Evolutionary conservation across 2,888 invertebrate species (phyloP).

Genomic region (Lepidonotus clava): DNA sequence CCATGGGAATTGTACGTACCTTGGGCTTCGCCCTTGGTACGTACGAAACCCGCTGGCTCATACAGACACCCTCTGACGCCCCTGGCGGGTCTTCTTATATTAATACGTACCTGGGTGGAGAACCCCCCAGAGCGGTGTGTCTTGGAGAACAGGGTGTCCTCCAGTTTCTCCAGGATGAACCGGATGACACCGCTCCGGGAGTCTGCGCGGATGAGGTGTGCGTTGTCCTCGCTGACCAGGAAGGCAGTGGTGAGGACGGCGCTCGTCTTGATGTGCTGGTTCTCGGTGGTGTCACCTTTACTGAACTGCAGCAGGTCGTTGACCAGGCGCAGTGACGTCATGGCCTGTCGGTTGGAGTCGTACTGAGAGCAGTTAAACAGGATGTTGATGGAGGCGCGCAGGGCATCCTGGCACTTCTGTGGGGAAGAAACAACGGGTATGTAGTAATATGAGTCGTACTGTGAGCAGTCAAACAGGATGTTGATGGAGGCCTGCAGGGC

Average conservation of each 20-base stretch:
- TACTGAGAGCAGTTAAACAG: slow-evolving; percentile 56
- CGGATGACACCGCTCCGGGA: slow-evolving; percentile 43
- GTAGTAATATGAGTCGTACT: slow-evolving; percentile 48
- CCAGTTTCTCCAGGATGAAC: slow-evolving; percentile 51
- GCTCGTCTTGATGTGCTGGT: slow-evolving; percentile 55
- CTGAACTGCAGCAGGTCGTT: slow-evolving; percentile 55
- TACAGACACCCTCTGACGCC: too few species aligned
- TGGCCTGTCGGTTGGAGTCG: slow-evolving; percentile 30
- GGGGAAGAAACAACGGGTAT: not conserved
- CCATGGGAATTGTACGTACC: too few species aligned
- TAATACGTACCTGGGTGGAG: too few species aligned
- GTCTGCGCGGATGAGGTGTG: slow-evolving; percentile 46
- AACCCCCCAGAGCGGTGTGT: slow-evolving; percentile 44
- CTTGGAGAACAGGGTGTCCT: slow-evolving; percentile 44
- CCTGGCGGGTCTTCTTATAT: too few species aligned
- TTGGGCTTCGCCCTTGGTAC: too few species aligned
- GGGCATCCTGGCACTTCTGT: slow-evolving; percentile 52
- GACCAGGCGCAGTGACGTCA: slow-evolving; percentile 46
- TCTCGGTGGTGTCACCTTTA: slow-evolving; percentile 49
- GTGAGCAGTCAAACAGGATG: slow-evolving; percentile 55
- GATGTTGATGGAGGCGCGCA: slow-evolving; percentile 52
- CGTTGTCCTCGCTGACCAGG: slow-evolving; percentile 54
- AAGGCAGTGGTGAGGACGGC: slow-evolving; percentile 55
- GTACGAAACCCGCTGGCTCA: too few species aligned
- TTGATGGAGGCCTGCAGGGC: slow-evolving; percentile 47